Evolutionary conservation across 2,113 vertebrate species (phyloP), one percentile per base, ranked within the genome.

Genomic region (Gorsachius goisagi): DNA sequence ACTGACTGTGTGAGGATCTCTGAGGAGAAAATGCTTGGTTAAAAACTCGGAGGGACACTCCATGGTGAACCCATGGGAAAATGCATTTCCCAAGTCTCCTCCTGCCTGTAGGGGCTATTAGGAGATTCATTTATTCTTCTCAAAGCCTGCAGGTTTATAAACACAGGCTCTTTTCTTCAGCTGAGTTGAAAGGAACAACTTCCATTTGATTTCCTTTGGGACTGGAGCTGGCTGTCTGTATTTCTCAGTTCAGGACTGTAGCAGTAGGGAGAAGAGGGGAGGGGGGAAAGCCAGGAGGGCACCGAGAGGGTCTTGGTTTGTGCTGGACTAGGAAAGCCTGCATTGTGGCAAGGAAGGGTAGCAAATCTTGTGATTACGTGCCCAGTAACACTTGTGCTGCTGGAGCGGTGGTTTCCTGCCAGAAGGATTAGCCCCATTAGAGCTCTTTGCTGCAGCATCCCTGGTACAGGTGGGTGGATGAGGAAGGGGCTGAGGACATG

Each of bases 161-260:
- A 91, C 75, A 90, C 15, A 33, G 71, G 56, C 86, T 94, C 52
- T 95, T 94, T 93, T 90, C 71, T 96, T 96, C 92, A 71, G 68
- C 89, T 89, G 93, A 96, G 89, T 84, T 95, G 78, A 86, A 97
- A 95, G 96, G 88, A 97, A 92, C 80, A 90, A 71, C 89, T 95
- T 90, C 64, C 45, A n/a, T 93, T 76, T 96, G 91, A 97, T 97
- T 96, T 98, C 97, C 95, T 96, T 63, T 33, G 96, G 86, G 96
- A 88, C 26, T 37, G n/a, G 45, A 73, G 87, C 73, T n/a, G 67
- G n/a, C 88, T 79, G 49, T 73, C 77, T 93, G n/a, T 74, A 20
- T 73, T 82, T 20, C 53, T 88, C 15, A 10, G 35, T 67, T 85
- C 49, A 62, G 59, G 69, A 80, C 32, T 17, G 21, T 28, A 60